Conservation (phyloP, 2,888 invertebrate genomes). For the Esperia sulphurella region DNA sequence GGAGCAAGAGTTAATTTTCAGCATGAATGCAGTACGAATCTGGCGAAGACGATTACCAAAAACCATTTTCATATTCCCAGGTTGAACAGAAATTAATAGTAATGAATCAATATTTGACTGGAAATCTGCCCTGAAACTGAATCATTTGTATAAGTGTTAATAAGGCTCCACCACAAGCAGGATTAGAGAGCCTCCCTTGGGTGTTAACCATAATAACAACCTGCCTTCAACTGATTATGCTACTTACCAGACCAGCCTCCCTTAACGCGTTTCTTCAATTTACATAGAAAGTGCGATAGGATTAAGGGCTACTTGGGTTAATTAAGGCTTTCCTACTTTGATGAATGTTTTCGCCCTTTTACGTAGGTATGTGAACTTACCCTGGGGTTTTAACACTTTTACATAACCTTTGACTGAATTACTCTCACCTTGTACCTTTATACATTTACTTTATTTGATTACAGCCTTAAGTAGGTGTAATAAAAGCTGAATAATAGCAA, state of each 20-base stretch:
- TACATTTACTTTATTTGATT: too few species aligned
- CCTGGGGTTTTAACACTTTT: not conserved
- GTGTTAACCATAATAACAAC: constrained; percentile 43
- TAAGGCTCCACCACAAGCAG: not conserved
- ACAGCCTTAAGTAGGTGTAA: too few species aligned
- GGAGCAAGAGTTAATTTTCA: too few species aligned
- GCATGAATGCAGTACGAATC: too few species aligned
- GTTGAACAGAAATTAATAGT: too few species aligned
- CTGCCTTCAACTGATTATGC: constrained; percentile 40
- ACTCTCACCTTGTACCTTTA: not conserved
- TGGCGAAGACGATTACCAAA: too few species aligned
- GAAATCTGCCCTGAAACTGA: too few species aligned
- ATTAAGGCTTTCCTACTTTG: constrained; percentile 3
- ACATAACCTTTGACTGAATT: not conserved
- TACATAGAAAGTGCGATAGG: constrained; percentile 9
- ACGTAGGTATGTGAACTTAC: not conserved
- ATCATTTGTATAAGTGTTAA: not conserved
- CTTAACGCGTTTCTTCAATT: constrained; percentile 16
- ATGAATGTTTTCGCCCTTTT: not conserved
- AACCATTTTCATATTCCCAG: too few species aligned
- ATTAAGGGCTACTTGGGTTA: constrained; percentile 5
- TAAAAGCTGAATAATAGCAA: too few species aligned
- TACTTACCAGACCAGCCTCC: constrained; percentile 33
- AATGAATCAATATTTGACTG: too few species aligned
- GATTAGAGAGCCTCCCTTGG: constrained; percentile 30